Percentiles rank a stretch among this genome's conserved stretches.
phyloP scores from a whole-genome alignment of 1,140 invertebrate genomes.

The Bactericera cockerelli region DNA sequence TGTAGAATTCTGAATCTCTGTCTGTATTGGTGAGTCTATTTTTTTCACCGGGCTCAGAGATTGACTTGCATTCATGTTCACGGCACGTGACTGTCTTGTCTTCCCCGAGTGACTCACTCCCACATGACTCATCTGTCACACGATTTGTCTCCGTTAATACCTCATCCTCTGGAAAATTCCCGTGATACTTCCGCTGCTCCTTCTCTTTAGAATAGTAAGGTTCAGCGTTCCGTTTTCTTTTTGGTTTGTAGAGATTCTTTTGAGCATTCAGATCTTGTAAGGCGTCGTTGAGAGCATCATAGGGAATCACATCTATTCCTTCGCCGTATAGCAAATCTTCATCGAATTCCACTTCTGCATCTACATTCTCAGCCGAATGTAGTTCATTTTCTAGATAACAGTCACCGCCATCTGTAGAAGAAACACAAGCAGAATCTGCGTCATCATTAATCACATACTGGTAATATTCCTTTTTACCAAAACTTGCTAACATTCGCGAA shows the following conservation, averaged over 20 bases:
- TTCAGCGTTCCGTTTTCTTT: not conserved
- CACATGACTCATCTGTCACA: not conserved
- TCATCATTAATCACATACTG: not conserved
- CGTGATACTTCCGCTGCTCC: not conserved
- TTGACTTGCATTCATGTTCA: not conserved
- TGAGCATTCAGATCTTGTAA: not conserved
- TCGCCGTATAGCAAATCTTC: slow-evolving; percentile 2
- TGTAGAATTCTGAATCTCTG: not conserved
- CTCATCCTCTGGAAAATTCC: not conserved
- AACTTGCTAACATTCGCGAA: too few species aligned
- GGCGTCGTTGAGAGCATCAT: not conserved
- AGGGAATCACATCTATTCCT: not conserved
- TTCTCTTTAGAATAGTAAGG: not conserved
- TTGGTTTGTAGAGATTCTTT: not conserved
- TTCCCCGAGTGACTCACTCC: not conserved
- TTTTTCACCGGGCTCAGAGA: not conserved
- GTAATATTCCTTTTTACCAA: slow-evolving; percentile 2
- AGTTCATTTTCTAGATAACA: not conserved
- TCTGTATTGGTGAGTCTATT: not conserved
- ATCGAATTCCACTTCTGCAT: not conserved
- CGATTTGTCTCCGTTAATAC: not conserved
- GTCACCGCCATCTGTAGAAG: not conserved
- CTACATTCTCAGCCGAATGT: not conserved
- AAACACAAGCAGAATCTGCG: not conserved
- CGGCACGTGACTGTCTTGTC: not conserved